Evolutionary conservation across 2,113 vertebrate species (phyloP).

Genomic region (Tyrannus savana): DNA sequence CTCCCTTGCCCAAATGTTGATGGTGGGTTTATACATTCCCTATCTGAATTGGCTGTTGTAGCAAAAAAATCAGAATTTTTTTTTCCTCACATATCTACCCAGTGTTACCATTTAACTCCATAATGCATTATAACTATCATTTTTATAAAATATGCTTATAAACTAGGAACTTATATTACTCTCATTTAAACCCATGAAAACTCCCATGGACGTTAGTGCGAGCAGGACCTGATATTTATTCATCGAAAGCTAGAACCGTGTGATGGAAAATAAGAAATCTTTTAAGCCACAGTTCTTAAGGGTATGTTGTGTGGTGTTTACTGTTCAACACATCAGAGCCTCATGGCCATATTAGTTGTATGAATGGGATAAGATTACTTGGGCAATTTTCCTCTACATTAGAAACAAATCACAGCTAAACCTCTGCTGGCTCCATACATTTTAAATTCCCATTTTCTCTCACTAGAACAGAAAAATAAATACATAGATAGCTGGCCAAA

Average conservation of each 20-base stretch:
- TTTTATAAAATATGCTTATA: slow-evolving; percentile 57
- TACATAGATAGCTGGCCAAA: slow-evolving; percentile 66
- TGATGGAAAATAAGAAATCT: slow-evolving; percentile 58
- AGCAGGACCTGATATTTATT: slow-evolving; percentile 45
- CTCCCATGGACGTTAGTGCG: slow-evolving; percentile 10
- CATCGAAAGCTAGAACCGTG: slow-evolving; percentile 36
- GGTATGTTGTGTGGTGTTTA: slow-evolving; percentile 34
- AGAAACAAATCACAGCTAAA: slow-evolving; percentile 65
- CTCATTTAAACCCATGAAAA: slow-evolving; percentile 27
- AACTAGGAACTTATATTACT: slow-evolving; percentile 30
- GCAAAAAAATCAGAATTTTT: background rate
- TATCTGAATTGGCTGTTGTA: background rate
- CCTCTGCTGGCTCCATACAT: slow-evolving; percentile 56
- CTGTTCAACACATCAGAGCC: slow-evolving; percentile 45
- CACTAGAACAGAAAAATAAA: slow-evolving; percentile 68
- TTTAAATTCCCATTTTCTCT: slow-evolving; percentile 66
- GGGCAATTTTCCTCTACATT: slow-evolving; percentile 54
- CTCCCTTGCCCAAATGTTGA: background rate
- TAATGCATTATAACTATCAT: slow-evolving; percentile 4
- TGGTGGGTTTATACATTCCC: background rate
- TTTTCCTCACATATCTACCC: background rate
- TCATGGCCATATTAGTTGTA: slow-evolving; percentile 54
- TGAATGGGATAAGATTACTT: slow-evolving; percentile 59
- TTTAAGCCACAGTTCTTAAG: slow-evolving; percentile 48
- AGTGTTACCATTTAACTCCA: slow-evolving; percentile 23